A percentile compares a stretch with the other conserved stretches of the same genome.
Evolutionary conservation across 2,113 vertebrate genomes (phyloP).

Genomic region (Pogonocichla stellata): DNA sequence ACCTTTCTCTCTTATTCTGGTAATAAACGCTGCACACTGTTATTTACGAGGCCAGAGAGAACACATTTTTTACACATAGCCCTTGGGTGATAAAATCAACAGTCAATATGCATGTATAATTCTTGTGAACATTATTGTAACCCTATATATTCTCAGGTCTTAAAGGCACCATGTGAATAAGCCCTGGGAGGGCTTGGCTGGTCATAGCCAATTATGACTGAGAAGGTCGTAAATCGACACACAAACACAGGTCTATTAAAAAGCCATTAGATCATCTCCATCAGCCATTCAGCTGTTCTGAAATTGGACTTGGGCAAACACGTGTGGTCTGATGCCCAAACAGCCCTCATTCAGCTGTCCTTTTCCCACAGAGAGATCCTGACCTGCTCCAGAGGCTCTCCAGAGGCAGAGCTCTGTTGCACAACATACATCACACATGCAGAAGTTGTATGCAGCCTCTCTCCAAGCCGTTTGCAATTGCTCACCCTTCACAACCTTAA

Average conservation of each 20-base stretch:
- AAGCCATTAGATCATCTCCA: background rate
- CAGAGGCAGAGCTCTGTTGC: background rate
- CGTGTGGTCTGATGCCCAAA: background rate
- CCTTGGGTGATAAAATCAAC: background rate
- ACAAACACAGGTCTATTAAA: background rate
- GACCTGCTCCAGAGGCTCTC: background rate
- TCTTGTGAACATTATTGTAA: background rate
- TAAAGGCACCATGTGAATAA: background rate
- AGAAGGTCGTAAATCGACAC: background rate
- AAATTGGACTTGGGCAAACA: background rate
- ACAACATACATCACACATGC: no score
- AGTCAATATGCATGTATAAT: background rate
- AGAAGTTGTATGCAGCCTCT: background rate
- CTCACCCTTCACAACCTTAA: background rate
- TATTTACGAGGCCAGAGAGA: background rate
- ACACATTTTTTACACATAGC: background rate
- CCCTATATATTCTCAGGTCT: background rate
- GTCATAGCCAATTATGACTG: background rate
- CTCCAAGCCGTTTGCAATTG: background rate
- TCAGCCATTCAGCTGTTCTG: background rate
- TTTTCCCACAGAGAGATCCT: background rate
- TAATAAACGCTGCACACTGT: background rate
- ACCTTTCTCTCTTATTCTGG: background rate
- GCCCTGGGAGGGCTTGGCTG: background rate
- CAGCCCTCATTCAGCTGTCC: background rate